Conservation (phyloP, 2,113 vertebrate species). For the Electrona antarctica region DNA sequence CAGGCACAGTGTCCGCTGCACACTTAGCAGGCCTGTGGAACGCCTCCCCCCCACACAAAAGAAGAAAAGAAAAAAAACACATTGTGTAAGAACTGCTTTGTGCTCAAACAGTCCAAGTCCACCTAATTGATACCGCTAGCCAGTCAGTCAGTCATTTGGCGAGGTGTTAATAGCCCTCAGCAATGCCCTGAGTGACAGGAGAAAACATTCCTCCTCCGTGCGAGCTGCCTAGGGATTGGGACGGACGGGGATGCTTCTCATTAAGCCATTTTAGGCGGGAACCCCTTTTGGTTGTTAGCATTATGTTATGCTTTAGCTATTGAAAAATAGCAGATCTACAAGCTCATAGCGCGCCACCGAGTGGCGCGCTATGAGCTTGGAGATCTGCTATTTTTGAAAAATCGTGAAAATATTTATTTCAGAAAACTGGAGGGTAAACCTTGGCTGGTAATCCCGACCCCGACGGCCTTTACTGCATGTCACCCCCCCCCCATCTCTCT, state of each 20-base stretch:
- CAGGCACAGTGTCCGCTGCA: slow-evolving; percentile 2
- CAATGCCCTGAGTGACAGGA: slow-evolving; percentile 67
- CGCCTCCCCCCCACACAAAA: slow-evolving; percentile 13
- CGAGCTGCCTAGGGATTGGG: slow-evolving; percentile 56
- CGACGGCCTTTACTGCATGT: too few species aligned
- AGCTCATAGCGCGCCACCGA: too few species aligned
- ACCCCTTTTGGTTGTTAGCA: too few species aligned
- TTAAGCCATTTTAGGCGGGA: too few species aligned
- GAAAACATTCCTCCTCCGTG: slow-evolving; percentile 67
- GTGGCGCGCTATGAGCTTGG: too few species aligned
- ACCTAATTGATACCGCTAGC: slow-evolving; percentile 77
- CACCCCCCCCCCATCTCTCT: too few species aligned
- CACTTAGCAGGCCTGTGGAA: slow-evolving; percentile 19
- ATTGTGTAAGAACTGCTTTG: slow-evolving; percentile 52
- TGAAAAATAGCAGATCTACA: too few species aligned
- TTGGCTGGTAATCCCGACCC: too few species aligned
- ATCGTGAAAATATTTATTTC: too few species aligned
- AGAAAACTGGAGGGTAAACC: too few species aligned
- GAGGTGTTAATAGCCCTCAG: slow-evolving; percentile 73
- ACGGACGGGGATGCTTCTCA: slow-evolving; percentile 68
- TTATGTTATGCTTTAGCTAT: too few species aligned
- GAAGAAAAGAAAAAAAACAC: slow-evolving; percentile 25
- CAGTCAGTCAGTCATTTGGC: slow-evolving; percentile 68
- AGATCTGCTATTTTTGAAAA: too few species aligned
- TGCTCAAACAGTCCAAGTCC: slow-evolving; percentile 57